Evolutionary conservation across 1,140 invertebrate genomes (phyloP).

Genomic region (Microplitis demolitor): DNA sequence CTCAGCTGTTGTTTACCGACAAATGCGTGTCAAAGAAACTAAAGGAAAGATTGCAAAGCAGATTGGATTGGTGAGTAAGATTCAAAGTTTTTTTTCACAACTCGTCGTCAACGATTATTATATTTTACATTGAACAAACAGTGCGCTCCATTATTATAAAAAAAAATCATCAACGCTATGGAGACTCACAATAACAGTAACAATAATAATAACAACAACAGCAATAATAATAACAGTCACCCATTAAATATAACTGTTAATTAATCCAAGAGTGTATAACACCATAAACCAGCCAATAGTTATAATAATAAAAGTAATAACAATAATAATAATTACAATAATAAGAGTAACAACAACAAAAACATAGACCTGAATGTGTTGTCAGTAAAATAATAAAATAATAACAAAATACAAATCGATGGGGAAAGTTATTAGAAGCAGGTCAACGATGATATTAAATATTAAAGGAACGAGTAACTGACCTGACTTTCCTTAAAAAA

Average conservation of each 20-base stretch:
- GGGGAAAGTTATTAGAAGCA: slow-evolving; percentile 22
- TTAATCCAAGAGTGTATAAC: no score
- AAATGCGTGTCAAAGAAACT: slow-evolving; percentile 43
- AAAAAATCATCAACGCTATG: neutral
- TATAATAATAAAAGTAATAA: no score
- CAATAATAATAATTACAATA: neutral
- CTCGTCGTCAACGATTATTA: neutral
- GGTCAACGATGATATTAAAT: slow-evolving; percentile 16
- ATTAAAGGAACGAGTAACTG: slow-evolving; percentile 2
- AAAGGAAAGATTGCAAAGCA: neutral
- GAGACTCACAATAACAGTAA: no score
- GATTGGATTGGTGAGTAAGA: slow-evolving; percentile 1
- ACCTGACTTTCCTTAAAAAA: slow-evolving; percentile 11
- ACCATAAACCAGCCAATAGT: no score
- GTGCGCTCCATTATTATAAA: no score
- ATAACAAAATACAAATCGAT: slow-evolving; percentile 20
- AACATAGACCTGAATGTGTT: neutral
- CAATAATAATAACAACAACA: no score
- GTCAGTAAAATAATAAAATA: neutral
- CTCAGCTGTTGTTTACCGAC: slow-evolving; percentile 59
- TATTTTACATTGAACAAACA: no score
- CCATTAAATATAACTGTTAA: no score
- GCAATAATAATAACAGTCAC: no score
- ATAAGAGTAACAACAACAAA: neutral
- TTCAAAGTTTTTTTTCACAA: neutral